These are phyloP conservation scores for Oryctolagus cuniculus DNA, from an alignment of 2,113 vertebrate species.

Conservation along the genomic window DNA sequence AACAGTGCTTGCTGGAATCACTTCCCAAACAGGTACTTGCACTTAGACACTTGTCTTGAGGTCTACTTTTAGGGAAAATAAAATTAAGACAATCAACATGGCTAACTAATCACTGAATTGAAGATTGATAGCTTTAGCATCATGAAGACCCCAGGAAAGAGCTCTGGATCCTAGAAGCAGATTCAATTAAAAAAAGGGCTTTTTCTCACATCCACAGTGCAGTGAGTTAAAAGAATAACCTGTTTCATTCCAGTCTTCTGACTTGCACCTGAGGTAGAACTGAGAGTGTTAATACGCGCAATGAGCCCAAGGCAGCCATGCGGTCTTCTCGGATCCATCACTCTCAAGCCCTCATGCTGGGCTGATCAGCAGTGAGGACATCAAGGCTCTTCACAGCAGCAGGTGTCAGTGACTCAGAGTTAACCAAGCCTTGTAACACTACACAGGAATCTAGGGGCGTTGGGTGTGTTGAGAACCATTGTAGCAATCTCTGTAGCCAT, in stretches of 20 bases:
- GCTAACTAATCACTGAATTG: slow-evolving; percentile 8
- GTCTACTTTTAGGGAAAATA: background rate
- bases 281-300: slow-evolving; percentile 6
- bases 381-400: slow-evolving; percentile 49
- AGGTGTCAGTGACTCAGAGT: slow-evolving; percentile 55
- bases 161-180: background rate
- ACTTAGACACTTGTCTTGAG: slow-evolving; percentile 21
- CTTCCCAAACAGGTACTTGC: background rate
- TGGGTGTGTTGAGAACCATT: slow-evolving; percentile 20
- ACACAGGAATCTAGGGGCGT: slow-evolving; percentile 35
- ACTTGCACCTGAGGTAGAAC: slow-evolving; percentile 42
- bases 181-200: slow-evolving; percentile 18
- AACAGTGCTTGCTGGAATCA: background rate
- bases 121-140: background rate
- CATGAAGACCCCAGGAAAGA: background rate
- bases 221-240: slow-evolving; percentile 45
- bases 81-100: slow-evolving; percentile 21
- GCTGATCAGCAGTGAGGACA: slow-evolving; percentile 39
- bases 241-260: slow-evolving; percentile 39
- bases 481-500: slow-evolving; percentile 53
- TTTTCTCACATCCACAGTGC: background rate
- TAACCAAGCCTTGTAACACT: background rate
- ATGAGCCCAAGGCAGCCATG: slow-evolving; percentile 25
- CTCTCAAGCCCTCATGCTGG: slow-evolving; percentile 9
- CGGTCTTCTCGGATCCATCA: slow-evolving; percentile 19